phyloP scores from a whole-genome alignment of 2,113 vertebrate genomes.

The Electrona antarctica region DNA sequence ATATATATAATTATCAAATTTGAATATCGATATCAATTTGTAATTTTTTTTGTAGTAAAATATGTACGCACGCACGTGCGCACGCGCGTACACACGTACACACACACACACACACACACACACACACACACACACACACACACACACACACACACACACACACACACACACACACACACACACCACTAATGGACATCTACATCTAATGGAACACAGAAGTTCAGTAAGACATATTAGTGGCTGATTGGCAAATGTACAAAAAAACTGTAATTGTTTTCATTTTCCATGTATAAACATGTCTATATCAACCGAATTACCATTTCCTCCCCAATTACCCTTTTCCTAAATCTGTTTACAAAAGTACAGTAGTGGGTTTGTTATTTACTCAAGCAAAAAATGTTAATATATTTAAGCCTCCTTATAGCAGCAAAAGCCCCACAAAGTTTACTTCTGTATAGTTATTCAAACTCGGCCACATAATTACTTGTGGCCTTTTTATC shows the following conservation, averaged over 20 bases:
- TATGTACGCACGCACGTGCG: no score
- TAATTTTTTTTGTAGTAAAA: no score
- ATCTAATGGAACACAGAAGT: neutral
- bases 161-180: no score
- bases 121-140: no score
- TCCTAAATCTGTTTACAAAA: conserved; percentile 11
- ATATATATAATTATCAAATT: no score
- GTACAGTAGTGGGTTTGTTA: conserved; percentile 22
- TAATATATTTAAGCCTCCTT: conserved; percentile 40
- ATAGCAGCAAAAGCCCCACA: conserved; percentile 26
- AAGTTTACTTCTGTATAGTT: conserved; percentile 47
- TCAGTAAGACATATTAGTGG: neutral
- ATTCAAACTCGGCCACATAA: conserved; percentile 53
- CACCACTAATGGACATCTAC: no score
- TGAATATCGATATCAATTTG: no score
- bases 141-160: no score
- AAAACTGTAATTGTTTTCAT: neutral
- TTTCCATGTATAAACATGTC: conserved; percentile 1
- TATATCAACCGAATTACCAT: conserved; percentile 1
- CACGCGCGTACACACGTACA: no score
- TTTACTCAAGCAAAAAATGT: conserved; percentile 40
- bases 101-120: no score
- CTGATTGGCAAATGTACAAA: conserved; percentile 4
- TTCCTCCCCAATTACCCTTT: conserved; percentile 16
- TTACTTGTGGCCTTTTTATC: conserved; percentile 53